Evolutionary conservation across 2,113 vertebrate species (phyloP).

Genomic region (Bubo scandiacus): DNA sequence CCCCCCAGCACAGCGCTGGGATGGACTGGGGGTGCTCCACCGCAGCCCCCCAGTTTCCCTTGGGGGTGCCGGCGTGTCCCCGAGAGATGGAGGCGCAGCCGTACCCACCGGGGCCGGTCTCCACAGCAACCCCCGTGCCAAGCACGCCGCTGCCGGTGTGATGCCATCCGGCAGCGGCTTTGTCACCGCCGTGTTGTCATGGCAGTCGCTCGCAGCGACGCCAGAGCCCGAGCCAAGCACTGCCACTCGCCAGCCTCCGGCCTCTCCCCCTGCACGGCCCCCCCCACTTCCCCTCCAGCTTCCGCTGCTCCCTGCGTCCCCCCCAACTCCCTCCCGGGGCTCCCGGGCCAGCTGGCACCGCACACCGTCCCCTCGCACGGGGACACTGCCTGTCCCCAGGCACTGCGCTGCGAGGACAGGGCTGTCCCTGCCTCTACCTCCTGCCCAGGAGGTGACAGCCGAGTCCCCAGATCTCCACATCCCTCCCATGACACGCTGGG

Average conservation of each 20-base stretch:
- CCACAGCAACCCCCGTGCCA: slow-evolving; percentile 61
- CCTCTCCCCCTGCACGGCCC: not conserved
- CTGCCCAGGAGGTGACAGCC: not conserved
- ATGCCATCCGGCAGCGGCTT: slow-evolving; percentile 1
- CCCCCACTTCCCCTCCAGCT: not conserved
- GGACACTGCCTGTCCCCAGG: not conserved
- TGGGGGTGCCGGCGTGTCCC: not conserved
- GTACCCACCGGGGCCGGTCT: not conserved
- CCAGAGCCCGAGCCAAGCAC: not conserved
- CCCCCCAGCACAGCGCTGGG: not conserved
- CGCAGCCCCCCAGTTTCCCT: not conserved
- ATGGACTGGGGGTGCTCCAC: not conserved
- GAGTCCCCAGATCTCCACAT: not conserved
- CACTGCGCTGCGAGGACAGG: not conserved
- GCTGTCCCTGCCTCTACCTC: not conserved
- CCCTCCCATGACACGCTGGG: not conserved
- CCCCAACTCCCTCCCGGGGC: no score
- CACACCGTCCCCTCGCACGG: fast-evolving
- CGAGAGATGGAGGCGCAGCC: not conserved
- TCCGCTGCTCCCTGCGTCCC: not conserved
- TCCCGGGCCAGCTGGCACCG: not conserved
- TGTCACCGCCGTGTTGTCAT: slow-evolving; percentile 24
- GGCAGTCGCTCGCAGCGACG: not conserved
- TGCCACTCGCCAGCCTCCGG: not conserved
- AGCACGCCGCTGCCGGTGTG: not conserved